Evolutionary conservation across 2,797 vertebrate species (phyloP), one percentile per base, ranked within the genome.

Genomic region (Channallabes apus): DNA sequence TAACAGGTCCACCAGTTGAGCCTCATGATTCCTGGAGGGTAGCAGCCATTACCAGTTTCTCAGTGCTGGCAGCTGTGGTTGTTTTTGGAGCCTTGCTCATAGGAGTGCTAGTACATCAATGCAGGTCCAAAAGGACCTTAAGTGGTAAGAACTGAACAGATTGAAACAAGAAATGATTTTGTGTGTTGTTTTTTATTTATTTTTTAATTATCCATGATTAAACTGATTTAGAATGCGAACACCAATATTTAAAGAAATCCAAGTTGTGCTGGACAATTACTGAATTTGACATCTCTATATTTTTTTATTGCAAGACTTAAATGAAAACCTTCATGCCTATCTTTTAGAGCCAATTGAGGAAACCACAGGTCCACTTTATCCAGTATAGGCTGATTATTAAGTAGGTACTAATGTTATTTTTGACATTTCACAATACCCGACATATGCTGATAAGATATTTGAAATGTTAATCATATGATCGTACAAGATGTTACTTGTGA

Each of bases 331-430:
- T 87, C 80, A n/a, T 86, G 15, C 78, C 8, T 72, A 84, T 65
- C 2, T 82, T 84, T 56, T 93, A 96, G 95, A 96, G 90, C 95
- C 95, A 20, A 95, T 96, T 38, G 95, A 96, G 85, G 95, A 96
- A 89, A 96, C 95, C 0, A 94, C 95, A 6, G 95, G 95, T 90
- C 95, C 95, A 72, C 95, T 95, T 88, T 96, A 95, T 92, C 94
- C 94, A 90, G 94, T 94, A 86, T 96, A 94, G 93, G 90, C 88
- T 87, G 87, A 86, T 90, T 87, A 92, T 91, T 90, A 90, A 65
- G 94, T 94, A 87, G 84, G 75, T 51, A 61, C 1, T n/a, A 8
- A 14, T 15, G 11, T 15, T 76, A 65, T 77, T 38, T 62, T 76
- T 79, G 17, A 29, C 8, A 9, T 27, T 51, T 67, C 17, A 67